Conservation (phyloP, 2,888 invertebrate species). For the Nomada hirtipes region DNA sequence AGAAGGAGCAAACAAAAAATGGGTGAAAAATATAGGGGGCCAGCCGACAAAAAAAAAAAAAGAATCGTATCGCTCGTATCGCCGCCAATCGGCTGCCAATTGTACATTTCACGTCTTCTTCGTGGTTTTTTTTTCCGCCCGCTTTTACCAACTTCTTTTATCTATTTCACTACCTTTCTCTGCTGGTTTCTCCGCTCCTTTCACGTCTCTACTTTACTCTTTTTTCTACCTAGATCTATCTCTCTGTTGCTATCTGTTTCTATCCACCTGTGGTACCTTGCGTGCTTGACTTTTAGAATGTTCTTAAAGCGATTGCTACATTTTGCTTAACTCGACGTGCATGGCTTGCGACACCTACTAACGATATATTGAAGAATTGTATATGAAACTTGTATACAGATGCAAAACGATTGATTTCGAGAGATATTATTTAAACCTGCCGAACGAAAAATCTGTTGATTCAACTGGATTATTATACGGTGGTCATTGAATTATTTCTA, state of each 20-base stretch:
- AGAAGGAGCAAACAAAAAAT: conserved; percentile 33
- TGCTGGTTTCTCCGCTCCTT: conserved; percentile 11
- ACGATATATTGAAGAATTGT: background rate
- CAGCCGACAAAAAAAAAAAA: background rate
- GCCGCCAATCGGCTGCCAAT: conserved; percentile 27
- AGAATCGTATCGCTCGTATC: conserved; percentile 44
- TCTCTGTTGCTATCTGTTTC: conserved; percentile 24
- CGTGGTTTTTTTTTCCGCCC: conserved; percentile 35
- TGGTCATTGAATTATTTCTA: too few relatives aligned
- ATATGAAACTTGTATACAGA: background rate
- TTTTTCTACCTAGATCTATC: conserved; percentile 23
- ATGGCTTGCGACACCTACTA: conserved; percentile 50
- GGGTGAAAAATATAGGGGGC: background rate
- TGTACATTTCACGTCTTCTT: conserved; percentile 54
- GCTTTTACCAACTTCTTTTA: conserved; percentile 15
- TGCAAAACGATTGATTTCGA: too few relatives aligned
- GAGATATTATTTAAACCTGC: too few relatives aligned
- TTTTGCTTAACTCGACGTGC: conserved; percentile 46
- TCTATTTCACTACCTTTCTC: conserved; percentile 21
- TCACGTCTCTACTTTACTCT: conserved; percentile 32
- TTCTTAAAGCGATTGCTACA: conserved; percentile 2
- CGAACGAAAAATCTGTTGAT: too few relatives aligned
- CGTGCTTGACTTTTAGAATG: conserved; percentile 25
- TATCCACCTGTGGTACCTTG: conserved; percentile 10
- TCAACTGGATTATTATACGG: too few relatives aligned